Percentiles rank a stretch among this genome's conserved stretches.
Conservation (phyloP, 1,140 invertebrate genomes). For the Lordiphosa collinella region DNA sequence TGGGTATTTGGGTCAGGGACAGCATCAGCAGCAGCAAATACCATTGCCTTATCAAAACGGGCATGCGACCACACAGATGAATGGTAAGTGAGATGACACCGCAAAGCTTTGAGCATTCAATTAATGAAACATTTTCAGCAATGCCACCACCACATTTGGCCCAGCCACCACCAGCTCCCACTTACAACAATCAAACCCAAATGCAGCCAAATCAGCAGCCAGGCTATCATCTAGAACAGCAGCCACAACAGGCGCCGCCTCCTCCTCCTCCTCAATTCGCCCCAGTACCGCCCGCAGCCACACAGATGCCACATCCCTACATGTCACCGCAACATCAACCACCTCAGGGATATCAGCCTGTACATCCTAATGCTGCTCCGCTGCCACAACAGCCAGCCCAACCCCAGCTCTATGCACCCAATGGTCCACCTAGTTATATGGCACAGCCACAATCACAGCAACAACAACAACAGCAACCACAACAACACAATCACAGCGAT, state of each 20-base stretch:
- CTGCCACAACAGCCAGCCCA: slow-evolving; percentile 15
- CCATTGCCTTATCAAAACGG: slow-evolving; percentile 63
- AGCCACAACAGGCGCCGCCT: slow-evolving; percentile 32
- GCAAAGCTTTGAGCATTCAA: no score
- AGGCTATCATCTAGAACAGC: slow-evolving; percentile 38
- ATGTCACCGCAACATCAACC: slow-evolving; percentile 62
- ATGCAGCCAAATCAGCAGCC: slow-evolving; percentile 36
- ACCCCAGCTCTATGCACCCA: slow-evolving; percentile 52
- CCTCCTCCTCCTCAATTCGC: slow-evolving; percentile 41
- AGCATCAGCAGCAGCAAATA: slow-evolving; percentile 25
- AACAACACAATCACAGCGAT: slow-evolving; percentile 27
- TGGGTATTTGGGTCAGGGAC: slow-evolving; percentile 27
- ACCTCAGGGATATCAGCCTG: slow-evolving; percentile 40
- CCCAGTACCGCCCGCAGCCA: slow-evolving; percentile 36
- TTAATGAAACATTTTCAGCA: slow-evolving; percentile 14
- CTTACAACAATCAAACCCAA: slow-evolving; percentile 20
- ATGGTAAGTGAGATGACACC: slow-evolving; percentile 10
- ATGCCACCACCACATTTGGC: slow-evolving; percentile 48
- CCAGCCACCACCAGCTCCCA: slow-evolving; percentile 30
- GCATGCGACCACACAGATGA: no score
- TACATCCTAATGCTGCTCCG: slow-evolving; percentile 1
- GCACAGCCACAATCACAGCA: slow-evolving; percentile 18
- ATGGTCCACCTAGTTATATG: slow-evolving; percentile 45
- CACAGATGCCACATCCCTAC: slow-evolving; percentile 44
- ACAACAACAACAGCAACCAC: slow-evolving; percentile 30